Evolutionary conservation across 2,888 invertebrate species (phyloP).

Genomic region (Oegoconia quadripuncta): DNA sequence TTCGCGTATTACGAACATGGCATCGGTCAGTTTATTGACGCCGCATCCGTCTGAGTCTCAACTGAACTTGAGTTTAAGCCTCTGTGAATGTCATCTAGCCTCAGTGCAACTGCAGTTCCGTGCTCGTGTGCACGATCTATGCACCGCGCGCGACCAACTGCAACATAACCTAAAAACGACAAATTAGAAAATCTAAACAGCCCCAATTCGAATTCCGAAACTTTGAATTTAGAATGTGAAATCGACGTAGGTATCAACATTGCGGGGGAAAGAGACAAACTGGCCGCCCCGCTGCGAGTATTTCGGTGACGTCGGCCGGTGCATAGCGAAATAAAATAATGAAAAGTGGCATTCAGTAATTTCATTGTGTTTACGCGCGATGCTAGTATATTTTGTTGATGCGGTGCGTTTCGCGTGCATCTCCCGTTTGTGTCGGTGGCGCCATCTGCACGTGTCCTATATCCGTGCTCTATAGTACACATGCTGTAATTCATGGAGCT

Average conservation of each 20-base stretch:
- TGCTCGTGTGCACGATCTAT: slow-evolving; percentile 57
- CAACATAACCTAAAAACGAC: slow-evolving; percentile 26
- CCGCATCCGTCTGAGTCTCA: slow-evolving; percentile 61
- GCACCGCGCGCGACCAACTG: slow-evolving; percentile 26
- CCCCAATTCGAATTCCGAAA: slow-evolving; percentile 43
- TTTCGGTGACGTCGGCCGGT: slow-evolving; percentile 70
- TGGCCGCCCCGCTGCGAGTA: slow-evolving; percentile 49
- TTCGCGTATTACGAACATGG: slow-evolving; percentile 34
- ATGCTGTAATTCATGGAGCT: slow-evolving; percentile 52
- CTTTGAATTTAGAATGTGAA: slow-evolving; percentile 53
- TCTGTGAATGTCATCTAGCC: slow-evolving; percentile 73
- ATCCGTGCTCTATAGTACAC: slow-evolving; percentile 36
- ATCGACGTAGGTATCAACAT: slow-evolving; percentile 37
- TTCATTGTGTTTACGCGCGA: slow-evolving; percentile 77
- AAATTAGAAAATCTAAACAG: slow-evolving; percentile 36
- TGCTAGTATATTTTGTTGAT: slow-evolving; percentile 71
- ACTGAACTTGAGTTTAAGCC: slow-evolving; percentile 73
- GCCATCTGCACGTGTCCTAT: slow-evolving; percentile 52
- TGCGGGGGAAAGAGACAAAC: slow-evolving; percentile 61
- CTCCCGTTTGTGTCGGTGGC: slow-evolving; percentile 44
- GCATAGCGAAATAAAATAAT: slow-evolving; percentile 76
- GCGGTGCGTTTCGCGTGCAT: slow-evolving; percentile 39
- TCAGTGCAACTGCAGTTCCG: slow-evolving; percentile 65
- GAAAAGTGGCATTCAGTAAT: slow-evolving; percentile 77
- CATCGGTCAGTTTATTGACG: slow-evolving; percentile 64